Evolutionary conservation across 2,888 invertebrate genomes (phyloP).

Genomic region (Sinotaia quadrata): DNA sequence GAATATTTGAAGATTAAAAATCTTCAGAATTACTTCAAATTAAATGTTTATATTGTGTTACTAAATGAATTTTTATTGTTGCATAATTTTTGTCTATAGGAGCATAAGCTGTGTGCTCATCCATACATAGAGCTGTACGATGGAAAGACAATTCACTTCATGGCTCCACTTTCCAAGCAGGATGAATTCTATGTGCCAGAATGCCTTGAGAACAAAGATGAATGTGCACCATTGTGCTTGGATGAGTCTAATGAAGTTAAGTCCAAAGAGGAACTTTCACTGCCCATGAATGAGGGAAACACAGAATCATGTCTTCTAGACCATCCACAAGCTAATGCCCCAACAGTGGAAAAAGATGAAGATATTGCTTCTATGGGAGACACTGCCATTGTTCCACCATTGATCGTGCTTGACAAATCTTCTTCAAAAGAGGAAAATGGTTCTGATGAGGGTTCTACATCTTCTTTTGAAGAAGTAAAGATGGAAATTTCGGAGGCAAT

Average conservation of each 20-base stretch:
- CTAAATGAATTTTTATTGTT: neutral
- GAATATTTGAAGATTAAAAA: too few species aligned
- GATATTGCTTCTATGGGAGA: conserved; percentile 1
- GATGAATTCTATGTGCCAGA: conserved; percentile 74
- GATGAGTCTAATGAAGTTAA: neutral
- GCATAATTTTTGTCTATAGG: conserved; percentile 50
- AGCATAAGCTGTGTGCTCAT: conserved; percentile 72
- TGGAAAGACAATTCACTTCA: conserved; percentile 69
- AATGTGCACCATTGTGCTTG: conserved; percentile 10
- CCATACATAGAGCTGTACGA: conserved; percentile 74
- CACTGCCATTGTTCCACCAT: neutral
- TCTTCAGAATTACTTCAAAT: neutral
- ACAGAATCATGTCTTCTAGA: neutral
- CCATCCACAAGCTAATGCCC: neutral
- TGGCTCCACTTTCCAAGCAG: conserved; percentile 73
- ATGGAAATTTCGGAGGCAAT: conserved; percentile 20
- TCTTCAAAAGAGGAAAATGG: conserved; percentile 21
- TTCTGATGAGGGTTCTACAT: conserved; percentile 39
- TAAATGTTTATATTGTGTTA: neutral
- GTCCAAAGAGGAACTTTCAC: neutral
- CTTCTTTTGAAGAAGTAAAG: conserved; percentile 45
- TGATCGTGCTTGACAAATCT: too few species aligned
- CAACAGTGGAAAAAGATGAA: neutral
- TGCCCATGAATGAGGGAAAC: neutral
- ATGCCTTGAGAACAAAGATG: conserved; percentile 13